These are phyloP conservation scores for Syritta pipiens DNA, from an alignment of 2,888 invertebrate genomes.

Conservation along the genomic window DNA sequence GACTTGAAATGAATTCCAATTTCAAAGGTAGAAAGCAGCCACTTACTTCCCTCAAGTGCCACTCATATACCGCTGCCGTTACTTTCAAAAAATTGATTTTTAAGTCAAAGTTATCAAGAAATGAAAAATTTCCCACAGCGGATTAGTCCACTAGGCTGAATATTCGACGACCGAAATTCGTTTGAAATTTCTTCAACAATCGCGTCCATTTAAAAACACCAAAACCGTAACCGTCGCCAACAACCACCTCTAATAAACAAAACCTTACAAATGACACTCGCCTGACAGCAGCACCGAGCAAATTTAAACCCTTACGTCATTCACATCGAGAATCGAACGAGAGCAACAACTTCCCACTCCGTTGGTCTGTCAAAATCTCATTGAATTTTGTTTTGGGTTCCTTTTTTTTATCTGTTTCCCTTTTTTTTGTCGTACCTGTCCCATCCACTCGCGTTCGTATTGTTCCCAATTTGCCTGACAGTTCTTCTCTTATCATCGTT, in stretches of 20 bases:
- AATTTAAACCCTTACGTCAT: constrained; percentile 28
- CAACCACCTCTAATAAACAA: neutral
- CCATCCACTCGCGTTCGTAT: neutral
- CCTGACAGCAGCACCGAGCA: neutral
- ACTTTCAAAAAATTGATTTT: no score
- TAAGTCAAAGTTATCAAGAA: no score
- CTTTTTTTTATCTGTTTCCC: neutral
- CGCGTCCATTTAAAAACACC: no score
- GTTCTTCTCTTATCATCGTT: constrained; percentile 40
- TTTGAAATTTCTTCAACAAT: no score
- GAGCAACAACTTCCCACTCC: neutral
- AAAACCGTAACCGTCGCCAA: neutral
- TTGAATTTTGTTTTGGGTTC: constrained; percentile 40
- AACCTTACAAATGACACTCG: constrained; percentile 12
- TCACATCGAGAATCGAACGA: constrained; percentile 50
- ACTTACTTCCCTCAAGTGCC: no score
- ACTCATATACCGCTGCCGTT: no score
- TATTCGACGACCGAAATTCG: no score
- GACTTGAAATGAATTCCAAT: no score
- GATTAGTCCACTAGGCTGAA: no score
- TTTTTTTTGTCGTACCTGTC: neutral
- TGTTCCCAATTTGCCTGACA: constrained; percentile 8
- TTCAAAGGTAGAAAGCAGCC: no score
- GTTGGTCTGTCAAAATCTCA: constrained; percentile 16
- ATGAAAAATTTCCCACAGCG: no score